Evolutionary conservation across 1,140 invertebrate genomes (phyloP).

Genomic region (Solen grandis): DNA sequence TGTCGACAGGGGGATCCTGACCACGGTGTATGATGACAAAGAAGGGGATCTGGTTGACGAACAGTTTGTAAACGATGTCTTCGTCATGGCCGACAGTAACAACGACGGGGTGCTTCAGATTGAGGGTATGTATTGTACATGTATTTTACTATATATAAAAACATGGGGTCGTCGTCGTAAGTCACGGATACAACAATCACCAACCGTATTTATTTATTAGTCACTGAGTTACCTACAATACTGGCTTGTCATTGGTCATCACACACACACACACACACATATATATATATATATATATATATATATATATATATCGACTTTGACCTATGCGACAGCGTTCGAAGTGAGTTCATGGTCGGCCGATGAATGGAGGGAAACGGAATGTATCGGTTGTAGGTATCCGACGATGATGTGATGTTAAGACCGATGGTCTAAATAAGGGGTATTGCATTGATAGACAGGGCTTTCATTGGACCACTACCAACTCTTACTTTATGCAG

Average conservation of each 20-base stretch:
- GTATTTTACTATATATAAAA: background rate
- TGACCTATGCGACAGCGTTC: too few relatives aligned
- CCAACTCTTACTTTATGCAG: too few relatives aligned
- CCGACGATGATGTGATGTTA: too few relatives aligned
- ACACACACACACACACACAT: too few relatives aligned
- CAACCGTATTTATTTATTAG: background rate
- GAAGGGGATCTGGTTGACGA: conserved; percentile 41
- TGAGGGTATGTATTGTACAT: conserved; percentile 34
- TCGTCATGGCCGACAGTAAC: conserved; percentile 25
- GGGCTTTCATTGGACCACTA: too few relatives aligned
- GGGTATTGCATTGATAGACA: too few relatives aligned
- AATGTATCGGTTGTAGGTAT: too few relatives aligned
- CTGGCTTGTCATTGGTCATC: background rate
- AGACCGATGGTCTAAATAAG: too few relatives aligned
- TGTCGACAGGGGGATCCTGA: conserved; percentile 20
- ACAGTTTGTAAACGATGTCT: conserved; percentile 25
- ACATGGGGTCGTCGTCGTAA: background rate
- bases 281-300: too few relatives aligned
- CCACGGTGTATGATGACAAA: conserved; percentile 23
- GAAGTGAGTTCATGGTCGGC: too few relatives aligned
- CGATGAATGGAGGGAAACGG: too few relatives aligned
- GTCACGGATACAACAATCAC: background rate
- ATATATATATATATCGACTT: too few relatives aligned
- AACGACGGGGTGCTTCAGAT: conserved; percentile 36
- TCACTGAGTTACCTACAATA: background rate